These are phyloP conservation scores for Leuctra nigra DNA, from an alignment of 2,888 invertebrate species.

Conservation along the genomic window DNA sequence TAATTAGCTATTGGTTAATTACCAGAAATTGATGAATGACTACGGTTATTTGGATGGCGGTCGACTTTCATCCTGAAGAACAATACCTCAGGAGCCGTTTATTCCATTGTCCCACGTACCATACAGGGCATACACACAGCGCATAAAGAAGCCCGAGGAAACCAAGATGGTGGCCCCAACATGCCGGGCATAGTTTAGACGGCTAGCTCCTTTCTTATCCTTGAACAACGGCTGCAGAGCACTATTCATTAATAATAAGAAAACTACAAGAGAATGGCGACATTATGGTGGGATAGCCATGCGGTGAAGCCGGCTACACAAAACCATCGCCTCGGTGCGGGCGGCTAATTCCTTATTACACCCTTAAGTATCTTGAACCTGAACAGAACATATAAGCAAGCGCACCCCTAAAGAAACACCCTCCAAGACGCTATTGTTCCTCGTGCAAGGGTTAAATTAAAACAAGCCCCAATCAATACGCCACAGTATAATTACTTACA, in stretches of 20 bases:
- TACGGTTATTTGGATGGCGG: neutral
- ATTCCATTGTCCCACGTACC: constrained; percentile 17
- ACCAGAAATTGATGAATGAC: constrained; percentile 6
- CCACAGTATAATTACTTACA: constrained; percentile 10
- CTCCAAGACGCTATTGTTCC: constrained; percentile 13
- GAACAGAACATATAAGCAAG: too few species aligned
- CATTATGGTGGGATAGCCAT: constrained; percentile 18
- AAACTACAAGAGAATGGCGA: constrained; percentile 25
- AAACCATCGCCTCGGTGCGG: constrained; percentile 12
- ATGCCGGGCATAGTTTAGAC: constrained; percentile 26
- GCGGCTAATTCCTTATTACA: constrained; percentile 13
- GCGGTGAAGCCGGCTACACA: constrained; percentile 16
- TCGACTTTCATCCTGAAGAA: constrained; percentile 4
- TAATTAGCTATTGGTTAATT: constrained; percentile 10
- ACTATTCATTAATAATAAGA: constrained; percentile 26
- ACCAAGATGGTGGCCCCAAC: constrained; percentile 16
- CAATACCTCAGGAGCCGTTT: constrained; percentile 20
- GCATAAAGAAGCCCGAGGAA: constrained; percentile 16
- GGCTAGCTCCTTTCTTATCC: constrained; percentile 16
- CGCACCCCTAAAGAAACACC: neutral
- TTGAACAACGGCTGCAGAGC: neutral
- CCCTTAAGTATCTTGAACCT: constrained; percentile 14
- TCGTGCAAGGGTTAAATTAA: constrained; percentile 10
- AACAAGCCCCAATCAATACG: constrained; percentile 9
- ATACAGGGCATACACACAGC: constrained; percentile 19